These are phyloP conservation scores for Epinotia ramella DNA, from an alignment of 2,888 invertebrate genomes.

Conservation along the genomic window DNA sequence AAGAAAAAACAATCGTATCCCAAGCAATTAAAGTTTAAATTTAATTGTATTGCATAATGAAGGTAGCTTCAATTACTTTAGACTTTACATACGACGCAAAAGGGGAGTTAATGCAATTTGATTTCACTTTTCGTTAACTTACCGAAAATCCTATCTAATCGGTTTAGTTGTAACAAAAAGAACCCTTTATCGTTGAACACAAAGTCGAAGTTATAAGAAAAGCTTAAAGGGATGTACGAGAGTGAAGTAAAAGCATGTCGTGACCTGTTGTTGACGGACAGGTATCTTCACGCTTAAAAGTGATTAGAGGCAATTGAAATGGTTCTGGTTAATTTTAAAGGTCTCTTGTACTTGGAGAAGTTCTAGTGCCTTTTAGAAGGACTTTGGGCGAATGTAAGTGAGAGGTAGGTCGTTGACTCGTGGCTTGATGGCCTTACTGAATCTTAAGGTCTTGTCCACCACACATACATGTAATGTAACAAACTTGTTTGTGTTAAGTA, in stretches of 20 bases:
- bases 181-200: background rate
- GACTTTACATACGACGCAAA: constrained; percentile 1
- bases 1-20: background rate
- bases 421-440: constrained; percentile 17
- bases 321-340: constrained; percentile 17
- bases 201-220: background rate
- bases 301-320: constrained; percentile 16
- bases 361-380: constrained; percentile 23
- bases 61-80: constrained; percentile 3
- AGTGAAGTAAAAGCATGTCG: constrained; percentile 8
- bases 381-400: constrained; percentile 19
- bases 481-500: background rate
- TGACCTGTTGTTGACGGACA: background rate
- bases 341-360: constrained; percentile 12
- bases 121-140: constrained; percentile 9
- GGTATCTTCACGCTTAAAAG: constrained; percentile 22
- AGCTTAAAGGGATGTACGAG: background rate
- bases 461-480: background rate
- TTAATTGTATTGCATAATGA: background rate
- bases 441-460: constrained; percentile 6
- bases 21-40: background rate
- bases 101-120: constrained; percentile 22
- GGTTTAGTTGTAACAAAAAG: background rate
- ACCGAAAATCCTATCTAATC: constrained; percentile 8
- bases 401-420: constrained; percentile 19